Base-by-base conservation (phyloP, 2,888 invertebrate genomes). In the Leptinotarsa rubiginosa region DNA sequence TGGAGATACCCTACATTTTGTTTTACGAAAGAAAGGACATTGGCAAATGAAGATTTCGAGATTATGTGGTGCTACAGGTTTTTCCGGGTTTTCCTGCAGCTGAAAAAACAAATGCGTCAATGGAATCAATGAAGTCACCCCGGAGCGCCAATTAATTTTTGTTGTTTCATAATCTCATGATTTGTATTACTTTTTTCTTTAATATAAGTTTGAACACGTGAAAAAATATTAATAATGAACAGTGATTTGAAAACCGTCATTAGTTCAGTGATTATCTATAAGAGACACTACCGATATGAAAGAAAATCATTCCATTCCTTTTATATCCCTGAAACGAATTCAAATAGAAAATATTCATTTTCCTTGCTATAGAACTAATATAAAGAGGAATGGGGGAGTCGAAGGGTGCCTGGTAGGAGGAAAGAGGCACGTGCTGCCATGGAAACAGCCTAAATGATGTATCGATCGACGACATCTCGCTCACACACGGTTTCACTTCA, bases 371-470 rank as follows among this genome's bases (percentile, higher is more conserved):
- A 83, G 84, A 84, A 85, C 86, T 86, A 86, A 86, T 87, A 86
- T 86, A 86, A 86, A 85, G 83, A 81, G 82, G 82, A 82, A 78
- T 77, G 76, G 81, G 82, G 82, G 82, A 82, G 81, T 74, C 75
- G 65, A 73, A 78, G 80, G 81, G 83, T 84, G 81, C 81, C 82
- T 82, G 81, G 81, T 78, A 82, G 83, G 84, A 86, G 86, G 83
- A 84, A 83, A 85, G 86, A 86, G 87, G 86, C 86, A 86, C 87
- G 86, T 88, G 88, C 88, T 89, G 85, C 88, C 88, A 89, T 89
- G 88, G 89, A 87, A 88, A 89, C 88, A 88, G 88, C 87, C 87
- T 88, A 89, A 89, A 89, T 89, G 88, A 89, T 87, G 88, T 88
- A 89, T 89, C 88, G 89, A 89, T 89, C 88, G 85, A 82, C 80